Evolutionary conservation across 2,113 vertebrate species (phyloP).

Genomic region (Rostratula benghalensis): DNA sequence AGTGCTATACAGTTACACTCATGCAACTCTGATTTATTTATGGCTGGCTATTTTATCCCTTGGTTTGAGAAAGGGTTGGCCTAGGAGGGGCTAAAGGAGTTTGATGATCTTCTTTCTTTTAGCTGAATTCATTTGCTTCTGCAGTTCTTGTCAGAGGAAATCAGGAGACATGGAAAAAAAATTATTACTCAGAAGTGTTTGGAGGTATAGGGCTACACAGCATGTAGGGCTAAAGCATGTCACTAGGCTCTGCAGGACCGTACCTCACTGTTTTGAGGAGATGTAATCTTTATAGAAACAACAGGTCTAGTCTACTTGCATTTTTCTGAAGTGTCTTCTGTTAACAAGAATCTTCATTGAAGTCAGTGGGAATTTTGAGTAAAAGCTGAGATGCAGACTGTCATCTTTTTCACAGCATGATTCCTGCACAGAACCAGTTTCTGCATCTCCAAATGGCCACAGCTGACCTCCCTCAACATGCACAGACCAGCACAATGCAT

Average conservation of each 20-base stretch:
- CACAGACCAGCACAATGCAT: not conserved
- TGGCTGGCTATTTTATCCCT: not conserved
- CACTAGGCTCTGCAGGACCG: not conserved
- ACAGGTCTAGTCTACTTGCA: not conserved
- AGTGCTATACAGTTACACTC: not conserved
- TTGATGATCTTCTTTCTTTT: not conserved
- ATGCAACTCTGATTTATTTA: not conserved
- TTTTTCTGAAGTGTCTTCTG: not conserved
- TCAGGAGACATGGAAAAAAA: not conserved
- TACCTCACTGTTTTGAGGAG: not conserved
- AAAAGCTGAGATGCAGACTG: not conserved
- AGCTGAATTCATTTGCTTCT: not conserved
- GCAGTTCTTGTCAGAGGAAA: not conserved
- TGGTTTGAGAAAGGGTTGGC: not conserved
- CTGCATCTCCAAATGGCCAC: not conserved
- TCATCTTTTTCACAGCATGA: not conserved
- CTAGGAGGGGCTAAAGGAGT: not conserved
- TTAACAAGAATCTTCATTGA: not conserved
- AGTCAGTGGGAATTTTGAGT: not conserved
- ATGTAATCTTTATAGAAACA: not conserved
- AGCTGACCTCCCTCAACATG: not conserved
- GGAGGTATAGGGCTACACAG: not conserved
- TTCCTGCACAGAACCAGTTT: not conserved
- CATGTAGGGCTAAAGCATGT: not conserved
- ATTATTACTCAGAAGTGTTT: not conserved